Base-by-base conservation (phyloP, 2,888 invertebrate genomes). In the Rotaria socialis region DNA sequence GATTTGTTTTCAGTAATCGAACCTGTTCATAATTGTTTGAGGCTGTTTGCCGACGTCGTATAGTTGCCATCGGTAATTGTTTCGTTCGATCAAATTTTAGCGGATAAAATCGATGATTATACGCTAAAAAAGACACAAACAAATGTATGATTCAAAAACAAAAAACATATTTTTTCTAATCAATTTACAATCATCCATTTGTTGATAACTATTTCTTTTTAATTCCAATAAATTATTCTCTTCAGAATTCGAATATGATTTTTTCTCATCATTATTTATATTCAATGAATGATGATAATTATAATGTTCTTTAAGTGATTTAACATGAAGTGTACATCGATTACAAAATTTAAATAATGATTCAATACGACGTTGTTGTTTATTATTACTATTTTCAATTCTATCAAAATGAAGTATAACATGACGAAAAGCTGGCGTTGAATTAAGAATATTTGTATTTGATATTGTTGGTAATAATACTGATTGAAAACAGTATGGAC, bases 401-500 rank as follows among this genome's bases (percentile, higher is more conserved):
- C 85, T 60, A 84, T 85, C 74, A 58, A 85, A 87, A 84, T 87
- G 87, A 11, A 84, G 50, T n/a, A 84, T 67, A 41, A 87, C 50
- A 84, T 87, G 87, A 27, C 85, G 60, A 75, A 85, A 87, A 47
- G 85, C 85, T 19, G 58, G 58, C 8, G 24, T 24, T n/a, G 47
- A 43, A 80, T 80, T 80, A 6, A 80, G 19, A 6, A 80, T 24
- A 80, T 80, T 80, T 24, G 80, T 47, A 80, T 47, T 22, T 19
- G 43, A 47, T 41, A 80, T 47, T n/a, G 60, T 47, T 11, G 87
- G 85, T 24, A 87, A 55, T 56, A 85, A 47, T 84, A 85, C 67
- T 84, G 85, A 85, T 41, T 87, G 85, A 52, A 87, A 84, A 85
- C 87, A 87, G 60, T 85, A 87, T 7, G 85, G 85, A 85, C 87